Base-by-base conservation (phyloP, 2,888 invertebrate genomes). In the Acronicta psi region DNA sequence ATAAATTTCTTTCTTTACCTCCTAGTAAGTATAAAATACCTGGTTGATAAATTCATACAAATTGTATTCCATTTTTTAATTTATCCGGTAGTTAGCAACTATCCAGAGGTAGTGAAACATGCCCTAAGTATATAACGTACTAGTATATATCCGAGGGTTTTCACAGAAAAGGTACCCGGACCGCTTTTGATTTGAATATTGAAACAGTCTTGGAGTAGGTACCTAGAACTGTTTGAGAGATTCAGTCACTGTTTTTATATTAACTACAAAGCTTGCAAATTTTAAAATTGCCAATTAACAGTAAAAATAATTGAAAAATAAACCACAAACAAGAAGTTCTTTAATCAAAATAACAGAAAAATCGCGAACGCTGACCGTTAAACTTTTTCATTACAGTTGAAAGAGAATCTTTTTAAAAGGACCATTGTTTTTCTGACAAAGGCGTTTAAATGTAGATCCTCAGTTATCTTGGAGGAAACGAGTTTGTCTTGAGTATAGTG, bases 401-500 rank as follows among this genome's bases (percentile, higher is more conserved):
- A 51, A 38, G 62, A 61, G 67, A 70, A 61, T 68, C 64, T 69
- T 72, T 71, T 66, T 62, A 59, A 75, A 72, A 67, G 58, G 68
- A 75, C 68, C 79, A 79, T 82, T 83, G 80, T 83, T 84, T n/a
- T 79, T 76, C 69, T 68, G 75, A 73, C 76, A 77, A 76, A 75
- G 64, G 72, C 63, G 57, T 77, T 79, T 74, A 66, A 73, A 79
- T 75, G 70, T 64, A 73, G 61, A 73, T 77, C 70, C 61, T 42
- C 62, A 60, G 69, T 76, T 82, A 76, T 80, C 79, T 77, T 50
- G 53, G 57, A 66, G 74, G 67, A 78, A 81, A 79, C 69, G 80
- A 82, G 80, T 81, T 80, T 80, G 70, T 71, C 63, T 64, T 75
- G 71, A 71, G 73, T 77, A 75, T 77, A 78, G 79, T 69, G 73